These are phyloP conservation scores for Heliopora coerulea DNA, from an alignment of 92 coral and sea anemone genomes.

Conservation along the genomic window DNA sequence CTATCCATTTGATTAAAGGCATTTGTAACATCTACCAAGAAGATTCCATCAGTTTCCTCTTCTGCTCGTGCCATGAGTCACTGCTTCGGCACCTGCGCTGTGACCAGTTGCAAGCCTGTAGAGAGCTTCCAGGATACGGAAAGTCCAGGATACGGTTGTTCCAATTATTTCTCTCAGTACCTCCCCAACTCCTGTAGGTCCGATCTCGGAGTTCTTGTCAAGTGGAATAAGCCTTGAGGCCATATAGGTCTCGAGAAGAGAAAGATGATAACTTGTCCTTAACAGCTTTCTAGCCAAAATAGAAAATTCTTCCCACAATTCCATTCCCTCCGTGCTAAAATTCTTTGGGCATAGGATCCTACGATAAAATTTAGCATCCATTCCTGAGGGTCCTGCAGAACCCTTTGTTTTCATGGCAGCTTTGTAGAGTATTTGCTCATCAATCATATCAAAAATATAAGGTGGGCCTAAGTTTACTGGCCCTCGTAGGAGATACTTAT, in stretches of 20 bases:
- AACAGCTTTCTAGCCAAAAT: constrained; percentile 37
- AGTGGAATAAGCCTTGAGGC: constrained; percentile 53
- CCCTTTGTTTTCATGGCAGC: constrained; percentile 39
- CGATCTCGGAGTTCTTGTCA: constrained; percentile 55
- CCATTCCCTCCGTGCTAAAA: constrained; percentile 40
- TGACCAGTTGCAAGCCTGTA: constrained; percentile 42
- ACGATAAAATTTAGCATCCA: constrained; percentile 50
- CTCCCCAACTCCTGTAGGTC: constrained; percentile 25
- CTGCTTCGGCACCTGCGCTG: constrained; percentile 28
- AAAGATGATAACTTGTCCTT: constrained; percentile 18
- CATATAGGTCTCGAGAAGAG: background rate
- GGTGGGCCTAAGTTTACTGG: background rate
- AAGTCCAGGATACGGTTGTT: constrained; percentile 16
- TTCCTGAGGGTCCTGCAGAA: constrained; percentile 48
- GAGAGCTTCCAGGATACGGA: too few relatives aligned
- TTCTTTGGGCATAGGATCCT: constrained; percentile 51
- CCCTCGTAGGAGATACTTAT: constrained; percentile 12
- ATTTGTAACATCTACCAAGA: background rate
- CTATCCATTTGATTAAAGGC: background rate
- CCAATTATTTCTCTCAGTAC: constrained; percentile 25
- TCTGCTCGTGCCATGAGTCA: background rate
- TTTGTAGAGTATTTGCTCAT: constrained; percentile 21
- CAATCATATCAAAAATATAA: constrained; percentile 21
- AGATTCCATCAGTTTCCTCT: constrained; percentile 14
- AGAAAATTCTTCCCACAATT: constrained; percentile 45